Evolutionary conservation across 2,888 invertebrate species (phyloP).

Genomic region (Podotricha telesiphe): DNA sequence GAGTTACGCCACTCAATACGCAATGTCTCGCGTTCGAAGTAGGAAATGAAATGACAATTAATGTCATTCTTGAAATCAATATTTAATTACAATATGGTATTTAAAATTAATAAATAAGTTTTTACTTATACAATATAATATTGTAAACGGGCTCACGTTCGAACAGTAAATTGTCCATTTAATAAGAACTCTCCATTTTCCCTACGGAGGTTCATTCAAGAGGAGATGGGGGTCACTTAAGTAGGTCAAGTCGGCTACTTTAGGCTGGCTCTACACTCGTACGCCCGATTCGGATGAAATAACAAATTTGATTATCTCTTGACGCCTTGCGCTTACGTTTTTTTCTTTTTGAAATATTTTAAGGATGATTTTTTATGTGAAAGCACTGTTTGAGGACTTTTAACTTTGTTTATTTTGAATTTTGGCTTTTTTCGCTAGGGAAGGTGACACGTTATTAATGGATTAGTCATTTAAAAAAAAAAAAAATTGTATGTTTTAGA

Average conservation of each 20-base stretch:
- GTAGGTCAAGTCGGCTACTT: constrained; percentile 23
- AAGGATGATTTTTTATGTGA: constrained; percentile 2
- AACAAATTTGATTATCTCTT: constrained; percentile 28
- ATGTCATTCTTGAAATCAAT: too few relatives aligned
- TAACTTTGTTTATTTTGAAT: neutral
- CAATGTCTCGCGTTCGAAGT: too few relatives aligned
- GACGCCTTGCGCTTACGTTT: constrained; percentile 12
- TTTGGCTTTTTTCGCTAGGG: neutral
- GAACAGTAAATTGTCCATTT: constrained; percentile 20
- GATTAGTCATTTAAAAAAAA: too few relatives aligned
- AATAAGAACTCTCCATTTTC: constrained; percentile 24
- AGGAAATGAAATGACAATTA: too few relatives aligned
- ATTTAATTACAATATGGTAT: too few relatives aligned
- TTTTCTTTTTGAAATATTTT: constrained; percentile 14
- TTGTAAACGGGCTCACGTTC: constrained; percentile 14
- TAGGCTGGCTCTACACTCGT: constrained; percentile 9
- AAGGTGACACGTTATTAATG: neutral
- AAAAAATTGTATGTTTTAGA: neutral
- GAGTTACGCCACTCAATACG: too few relatives aligned
- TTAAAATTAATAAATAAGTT: neutral
- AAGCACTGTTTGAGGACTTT: neutral
- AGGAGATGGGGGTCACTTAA: constrained; percentile 23
- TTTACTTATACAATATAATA: neutral
- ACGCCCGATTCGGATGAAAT: constrained; percentile 21
- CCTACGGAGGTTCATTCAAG: constrained; percentile 19